Evolutionary conservation across 64 coral and sea anemone genomes (phyloP), one percentile per base, ranked within the genome.

Genomic region (Dendronephthya gigantea): DNA sequence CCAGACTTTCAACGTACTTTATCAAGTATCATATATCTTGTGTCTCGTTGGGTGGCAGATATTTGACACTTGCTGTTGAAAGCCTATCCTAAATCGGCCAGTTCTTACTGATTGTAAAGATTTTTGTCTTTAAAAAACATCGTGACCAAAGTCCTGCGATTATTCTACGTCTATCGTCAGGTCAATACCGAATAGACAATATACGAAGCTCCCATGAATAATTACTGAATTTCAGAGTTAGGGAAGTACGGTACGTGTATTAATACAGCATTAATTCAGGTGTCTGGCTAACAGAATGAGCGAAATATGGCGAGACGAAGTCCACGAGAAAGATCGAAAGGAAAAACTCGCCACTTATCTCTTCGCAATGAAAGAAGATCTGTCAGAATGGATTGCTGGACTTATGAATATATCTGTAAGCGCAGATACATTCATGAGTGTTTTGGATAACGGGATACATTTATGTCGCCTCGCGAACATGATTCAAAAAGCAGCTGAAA

Each of bases 351-450:
- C 31, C 0, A 79, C 37, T 17, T 79, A 79, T 39, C 36, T 79
- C 1, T 79, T 79, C 36, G 72, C 72, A 19, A 79, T 79, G 72
- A 79, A 79, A 29, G 72, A 79, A 79, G 72, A 79, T 79, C 7
- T 79, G 15, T 79, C 72, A 36, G 72, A 79, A 22, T 79, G 72
- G 72, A 34, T 79, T 79, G 27, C 25, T 19, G 72, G 72, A 28
- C 72, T 79, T 9, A 79, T 79, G 72, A 79, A 39, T 33, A 34
- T 79, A 17, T 19, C 19, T 4, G 72, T 79, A 8, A 36, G 15
- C 9, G 72, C 72, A 10, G 72, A 79, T 37, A 28, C 72, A 12
- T 79, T 79, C 12, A 79, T 79, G 72, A 39, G 30, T 39, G 72
- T 33, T 16, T 19, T 79, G 10, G 72, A 79, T 39, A 79, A 79